Base-by-base conservation (phyloP, 2,113 vertebrate genomes). In the Xyliphius kryptos region DNA sequence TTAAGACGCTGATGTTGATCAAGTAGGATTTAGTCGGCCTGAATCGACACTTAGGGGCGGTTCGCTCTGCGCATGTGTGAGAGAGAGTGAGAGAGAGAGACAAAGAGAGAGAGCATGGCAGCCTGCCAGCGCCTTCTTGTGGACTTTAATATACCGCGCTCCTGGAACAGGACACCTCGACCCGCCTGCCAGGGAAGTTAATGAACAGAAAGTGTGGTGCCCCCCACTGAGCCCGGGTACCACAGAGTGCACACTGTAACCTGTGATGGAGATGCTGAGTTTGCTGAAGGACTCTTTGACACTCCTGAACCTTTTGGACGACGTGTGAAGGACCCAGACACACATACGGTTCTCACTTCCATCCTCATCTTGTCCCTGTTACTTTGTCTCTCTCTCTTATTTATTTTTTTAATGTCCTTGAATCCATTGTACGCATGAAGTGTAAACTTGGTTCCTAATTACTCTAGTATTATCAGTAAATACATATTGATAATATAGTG, bases 21-120 rank as follows among this genome's bases (percentile, higher is more conserved):
- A 82, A 86, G 80, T 67, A 74, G 73, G 71, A 85, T 84, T 81
- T 81, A 78, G 78, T 81, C 79, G 81, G 74, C 81, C 76, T 80
- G 81, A 81, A 82, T 84, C 80, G 79, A 82, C 85, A 83, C 77
- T 79, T 81, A 81, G 81, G 79, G 83, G 82, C 80, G 78, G 80
- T 85, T 83, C 82, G 80, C 81, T 76, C 75, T 71, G 78, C 56
- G 44, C 51, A 41, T 51, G 59, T 36, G 36, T 9, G 40, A 2
- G 40, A 3, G 12, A 8, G 40, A 8, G 40, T 12, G 13, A 8
- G 40, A 8, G 40, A 8, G 40, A 6, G n/a, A 5, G 26, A 49
- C 14, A n/a, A 40, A 32, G 32, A 41, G 26, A 59, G 32, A 76
- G 72, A 14, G 11, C 15, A 20, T 51, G 43, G 53, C 15, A 44